These are phyloP conservation scores for Venturia canescens DNA, from an alignment of 1,140 invertebrate species.

Conservation along the genomic window DNA sequence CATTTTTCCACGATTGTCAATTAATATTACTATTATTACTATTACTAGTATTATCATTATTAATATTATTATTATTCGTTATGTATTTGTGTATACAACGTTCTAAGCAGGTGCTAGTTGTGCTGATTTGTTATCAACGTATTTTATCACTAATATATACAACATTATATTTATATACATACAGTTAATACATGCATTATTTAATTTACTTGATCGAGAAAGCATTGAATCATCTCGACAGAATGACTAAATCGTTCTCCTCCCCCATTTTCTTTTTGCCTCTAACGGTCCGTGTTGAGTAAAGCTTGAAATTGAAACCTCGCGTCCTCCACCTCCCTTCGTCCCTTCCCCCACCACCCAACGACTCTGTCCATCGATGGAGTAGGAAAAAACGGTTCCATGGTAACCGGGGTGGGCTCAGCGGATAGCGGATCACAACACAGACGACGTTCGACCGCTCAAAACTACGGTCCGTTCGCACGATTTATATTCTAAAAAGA, in stretches of 20 bases:
- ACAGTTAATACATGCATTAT: not conserved
- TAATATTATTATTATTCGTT: not conserved
- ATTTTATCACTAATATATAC: constrained; percentile 30
- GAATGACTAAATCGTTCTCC: too few species aligned
- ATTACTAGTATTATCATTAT: constrained; percentile 37
- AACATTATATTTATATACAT: constrained; percentile 10
- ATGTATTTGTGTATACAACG: not conserved
- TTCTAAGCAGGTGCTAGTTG: not conserved
- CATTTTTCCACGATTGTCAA: constrained; percentile 59
- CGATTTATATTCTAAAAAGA: too few species aligned
- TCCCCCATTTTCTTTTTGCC: not conserved
- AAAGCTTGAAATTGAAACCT: not conserved
- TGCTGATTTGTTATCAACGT: constrained; percentile 4
- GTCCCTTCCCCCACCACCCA: not conserved
- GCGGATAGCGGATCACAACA: constrained; percentile 56
- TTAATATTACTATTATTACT: too few species aligned
- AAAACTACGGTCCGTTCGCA: not conserved
- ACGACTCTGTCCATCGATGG: not conserved
- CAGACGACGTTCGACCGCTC: constrained; percentile 59
- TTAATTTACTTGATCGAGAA: not conserved
- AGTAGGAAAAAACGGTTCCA: constrained; percentile 56
- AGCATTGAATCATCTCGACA: not conserved
- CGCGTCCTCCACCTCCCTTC: constrained; percentile 22
- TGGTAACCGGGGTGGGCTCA: constrained; percentile 63
- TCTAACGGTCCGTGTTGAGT: not conserved